Conservation (phyloP, 2,113 vertebrate genomes). For the Crotophaga sulcirostris region DNA sequence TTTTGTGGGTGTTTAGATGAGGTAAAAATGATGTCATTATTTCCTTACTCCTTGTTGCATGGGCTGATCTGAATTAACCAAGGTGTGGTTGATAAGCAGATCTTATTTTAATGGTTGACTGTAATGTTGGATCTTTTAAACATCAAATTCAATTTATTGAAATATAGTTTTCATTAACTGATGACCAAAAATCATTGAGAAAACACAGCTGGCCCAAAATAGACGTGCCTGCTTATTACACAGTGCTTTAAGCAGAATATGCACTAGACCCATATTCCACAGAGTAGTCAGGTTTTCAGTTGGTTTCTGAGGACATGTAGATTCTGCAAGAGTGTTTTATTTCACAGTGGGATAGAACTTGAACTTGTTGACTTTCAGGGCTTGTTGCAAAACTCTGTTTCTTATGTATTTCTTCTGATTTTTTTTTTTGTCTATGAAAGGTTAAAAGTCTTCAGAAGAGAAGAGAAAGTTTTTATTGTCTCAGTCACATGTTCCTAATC, state of each 20-base stretch:
- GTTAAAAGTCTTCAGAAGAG: background rate
- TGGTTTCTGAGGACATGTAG: background rate
- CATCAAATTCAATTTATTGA: background rate
- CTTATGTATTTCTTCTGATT: background rate
- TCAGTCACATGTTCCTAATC: background rate
- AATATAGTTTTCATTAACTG: background rate
- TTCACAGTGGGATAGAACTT: background rate
- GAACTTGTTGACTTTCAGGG: background rate
- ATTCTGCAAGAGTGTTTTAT: background rate
- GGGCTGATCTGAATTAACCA: background rate
- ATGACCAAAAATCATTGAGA: background rate
- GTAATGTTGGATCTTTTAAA: background rate
- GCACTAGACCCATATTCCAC: fast-evolving
- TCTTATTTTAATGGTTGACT: background rate
- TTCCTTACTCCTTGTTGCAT: background rate
- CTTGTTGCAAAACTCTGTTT: background rate
- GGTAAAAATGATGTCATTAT: background rate
- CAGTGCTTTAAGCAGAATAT: fast-evolving
- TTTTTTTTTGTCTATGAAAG: background rate
- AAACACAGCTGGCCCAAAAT: background rate
- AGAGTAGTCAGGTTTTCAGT: background rate
- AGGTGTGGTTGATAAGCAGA: background rate
- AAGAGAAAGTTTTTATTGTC: background rate
- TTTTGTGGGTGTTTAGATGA: background rate
- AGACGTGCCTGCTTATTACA: background rate